Base-by-base conservation (phyloP, 1,140 invertebrate genomes). In the Yoshiicerus persimilis region DNA sequence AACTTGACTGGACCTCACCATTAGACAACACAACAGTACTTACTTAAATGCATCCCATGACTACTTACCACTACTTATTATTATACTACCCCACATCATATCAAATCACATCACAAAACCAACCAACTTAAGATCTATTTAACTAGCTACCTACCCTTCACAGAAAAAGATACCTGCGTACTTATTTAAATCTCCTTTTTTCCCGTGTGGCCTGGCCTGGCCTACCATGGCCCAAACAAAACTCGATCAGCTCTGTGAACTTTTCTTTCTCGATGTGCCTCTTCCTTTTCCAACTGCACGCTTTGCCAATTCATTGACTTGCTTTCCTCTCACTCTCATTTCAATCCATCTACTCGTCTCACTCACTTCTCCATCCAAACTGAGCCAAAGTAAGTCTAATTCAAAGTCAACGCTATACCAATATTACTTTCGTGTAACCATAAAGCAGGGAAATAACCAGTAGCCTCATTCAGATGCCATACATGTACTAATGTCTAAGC, bases 301-400 rank as follows among this genome's bases (percentile, higher is more conserved):
- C 84, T 86, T 86, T 86, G 84, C 84, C 84, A 86, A 86, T 86
- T 86, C 84, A 86, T 86, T 64, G 16, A 64, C 84, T 64, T 30
- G 25, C 16, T n/a, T 56, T 16, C 47, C 47, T 56, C 47, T 56
- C 47, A 56, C 47, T 56, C 47, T 56, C 47, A 56, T 56, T 70
- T 70, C 66, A 70, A 70, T 70, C 62, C 25, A 64, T 64, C 25
- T 23, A 64, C 25, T n/a, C n/a, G 16, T 56, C 20, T n/a, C 16
- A n/a, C 47, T 56, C 47, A 56, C 47, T 56, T 56, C 13, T 16
- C 16, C 39, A 9, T 41, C 39, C 39, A 41, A 41, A n/a, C 47
- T 20, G 16, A 56, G n/a, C 47, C 47, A 56, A 56, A 56, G 20
- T 56, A 16, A 16, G 20, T 56, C 4, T 2, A 3, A 56, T 56